These are phyloP conservation scores for Lycopodina hypogea DNA, from an alignment of 37 sponge, comb jelly and placozoan species.

Conservation along the genomic window DNA sequence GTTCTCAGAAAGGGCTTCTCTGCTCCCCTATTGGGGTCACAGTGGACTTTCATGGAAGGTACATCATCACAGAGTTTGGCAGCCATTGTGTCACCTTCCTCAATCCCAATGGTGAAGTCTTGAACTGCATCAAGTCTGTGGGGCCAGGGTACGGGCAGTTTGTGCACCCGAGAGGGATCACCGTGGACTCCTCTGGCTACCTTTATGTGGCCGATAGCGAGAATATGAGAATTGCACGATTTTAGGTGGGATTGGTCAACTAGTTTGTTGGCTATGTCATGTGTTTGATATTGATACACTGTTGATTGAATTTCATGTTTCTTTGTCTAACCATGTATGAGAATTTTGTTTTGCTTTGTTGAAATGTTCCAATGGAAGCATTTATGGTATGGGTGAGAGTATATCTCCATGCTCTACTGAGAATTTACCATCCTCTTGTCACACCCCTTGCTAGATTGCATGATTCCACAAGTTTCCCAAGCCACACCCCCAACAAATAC, in stretches of 20 bases:
- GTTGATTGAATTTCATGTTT: not conserved
- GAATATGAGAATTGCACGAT: slow-evolving; percentile 56
- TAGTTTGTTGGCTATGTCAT: too few relatives aligned
- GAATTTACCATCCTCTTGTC: too few relatives aligned
- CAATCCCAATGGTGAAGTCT: slow-evolving; percentile 36
- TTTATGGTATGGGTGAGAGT: too few relatives aligned
- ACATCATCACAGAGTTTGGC: slow-evolving; percentile 62
- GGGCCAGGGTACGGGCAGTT: slow-evolving; percentile 44
- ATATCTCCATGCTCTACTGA: too few relatives aligned
- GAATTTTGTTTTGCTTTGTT: too few relatives aligned
- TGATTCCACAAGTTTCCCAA: too few relatives aligned
- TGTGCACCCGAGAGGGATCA: slow-evolving; percentile 57
- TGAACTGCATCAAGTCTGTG: slow-evolving; percentile 42
- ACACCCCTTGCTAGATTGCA: too few relatives aligned
- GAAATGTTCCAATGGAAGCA: too few relatives aligned
- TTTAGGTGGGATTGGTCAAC: slow-evolving; percentile 8
- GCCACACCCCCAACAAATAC: too few relatives aligned
- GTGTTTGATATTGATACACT: too few relatives aligned
- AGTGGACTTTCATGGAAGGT: slow-evolving; percentile 38
- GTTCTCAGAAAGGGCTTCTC: slow-evolving; percentile 37
- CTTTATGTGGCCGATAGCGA: slow-evolving; percentile 61
- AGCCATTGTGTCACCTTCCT: slow-evolving; percentile 54
- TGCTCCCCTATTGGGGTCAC: slow-evolving; percentile 59
- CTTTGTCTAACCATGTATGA: not conserved
- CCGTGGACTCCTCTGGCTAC: slow-evolving; percentile 45